Evolutionary conservation across 2,797 vertebrate species (phyloP).

Genomic region (Sphenodon punctatus): DNA sequence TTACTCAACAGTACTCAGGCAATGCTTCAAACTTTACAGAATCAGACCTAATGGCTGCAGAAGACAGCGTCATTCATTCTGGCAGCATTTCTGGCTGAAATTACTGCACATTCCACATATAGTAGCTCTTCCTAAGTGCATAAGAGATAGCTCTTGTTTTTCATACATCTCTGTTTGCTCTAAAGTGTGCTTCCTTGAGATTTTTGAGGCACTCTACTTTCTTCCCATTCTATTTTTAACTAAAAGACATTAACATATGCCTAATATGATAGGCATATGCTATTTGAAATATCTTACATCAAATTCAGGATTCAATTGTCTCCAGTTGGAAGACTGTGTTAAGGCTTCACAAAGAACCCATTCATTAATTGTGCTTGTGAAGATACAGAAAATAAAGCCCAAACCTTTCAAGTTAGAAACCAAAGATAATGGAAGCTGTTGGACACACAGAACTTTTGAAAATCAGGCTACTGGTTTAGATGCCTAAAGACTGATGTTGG

Average conservation of each 20-base stretch:
- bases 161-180: neutral
- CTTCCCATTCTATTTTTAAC: neutral
- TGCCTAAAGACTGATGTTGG: neutral
- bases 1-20: constrained; percentile 2
- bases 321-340: neutral
- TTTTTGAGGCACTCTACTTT: neutral
- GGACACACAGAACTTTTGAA: neutral
- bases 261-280: neutral
- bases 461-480: neutral
- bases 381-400: neutral
- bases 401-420: neutral
- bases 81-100: neutral
- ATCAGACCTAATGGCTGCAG: constrained; percentile 1
- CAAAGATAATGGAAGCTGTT: neutral
- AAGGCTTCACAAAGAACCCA: no score
- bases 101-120: neutral
- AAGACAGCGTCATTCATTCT: no score
- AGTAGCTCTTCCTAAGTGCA: constrained; percentile 7
- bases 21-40: constrained; percentile 18
- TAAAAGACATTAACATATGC: neutral
- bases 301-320: neutral
- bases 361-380: neutral
- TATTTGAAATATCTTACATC: neutral
- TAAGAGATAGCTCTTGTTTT: neutral
- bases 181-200: neutral